Evolutionary conservation across 2,888 invertebrate genomes (phyloP).

Genomic region (Himalopsyche japonica): DNA sequence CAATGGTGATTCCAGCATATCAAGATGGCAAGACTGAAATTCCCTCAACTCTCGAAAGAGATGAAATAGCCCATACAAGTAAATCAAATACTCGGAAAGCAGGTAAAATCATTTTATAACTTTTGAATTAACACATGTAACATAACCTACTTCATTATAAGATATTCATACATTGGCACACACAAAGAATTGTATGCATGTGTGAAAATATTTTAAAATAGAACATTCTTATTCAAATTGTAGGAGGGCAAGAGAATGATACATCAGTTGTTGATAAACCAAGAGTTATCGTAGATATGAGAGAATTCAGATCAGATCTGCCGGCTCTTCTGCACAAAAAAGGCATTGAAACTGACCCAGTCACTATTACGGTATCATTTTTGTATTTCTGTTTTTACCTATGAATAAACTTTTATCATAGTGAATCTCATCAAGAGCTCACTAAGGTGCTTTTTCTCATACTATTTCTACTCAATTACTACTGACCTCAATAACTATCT

Average conservation of each 20-base stretch:
- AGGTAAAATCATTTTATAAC: slow-evolving; percentile 47
- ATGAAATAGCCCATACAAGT: slow-evolving; percentile 17
- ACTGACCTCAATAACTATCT: no score
- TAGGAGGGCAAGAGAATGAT: slow-evolving; percentile 54
- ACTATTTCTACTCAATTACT: no score
- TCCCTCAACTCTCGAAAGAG: slow-evolving; percentile 51
- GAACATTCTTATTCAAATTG: slow-evolving; percentile 10
- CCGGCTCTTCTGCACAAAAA: slow-evolving; percentile 91
- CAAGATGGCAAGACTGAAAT: slow-evolving; percentile 83
- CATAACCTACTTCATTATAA: neutral
- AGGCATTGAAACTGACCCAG: slow-evolving; percentile 88
- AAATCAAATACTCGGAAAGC: slow-evolving; percentile 60
- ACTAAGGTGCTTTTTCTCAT: no score
- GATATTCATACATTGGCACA: neutral
- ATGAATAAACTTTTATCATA: no score
- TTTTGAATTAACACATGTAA: neutral
- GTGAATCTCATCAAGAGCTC: no score
- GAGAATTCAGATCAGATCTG: slow-evolving; percentile 96
- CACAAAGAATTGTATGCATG: neutral
- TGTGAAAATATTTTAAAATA: slow-evolving; percentile 5
- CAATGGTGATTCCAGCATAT: slow-evolving; percentile 84
- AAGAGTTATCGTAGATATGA: slow-evolving; percentile 88
- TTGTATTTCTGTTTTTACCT: neutral
- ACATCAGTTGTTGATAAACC: slow-evolving; percentile 48
- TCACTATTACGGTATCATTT: slow-evolving; percentile 71